Conservation (phyloP, 1,140 invertebrate genomes). For the Pachyrhynchus sulphureomaculatus region DNA sequence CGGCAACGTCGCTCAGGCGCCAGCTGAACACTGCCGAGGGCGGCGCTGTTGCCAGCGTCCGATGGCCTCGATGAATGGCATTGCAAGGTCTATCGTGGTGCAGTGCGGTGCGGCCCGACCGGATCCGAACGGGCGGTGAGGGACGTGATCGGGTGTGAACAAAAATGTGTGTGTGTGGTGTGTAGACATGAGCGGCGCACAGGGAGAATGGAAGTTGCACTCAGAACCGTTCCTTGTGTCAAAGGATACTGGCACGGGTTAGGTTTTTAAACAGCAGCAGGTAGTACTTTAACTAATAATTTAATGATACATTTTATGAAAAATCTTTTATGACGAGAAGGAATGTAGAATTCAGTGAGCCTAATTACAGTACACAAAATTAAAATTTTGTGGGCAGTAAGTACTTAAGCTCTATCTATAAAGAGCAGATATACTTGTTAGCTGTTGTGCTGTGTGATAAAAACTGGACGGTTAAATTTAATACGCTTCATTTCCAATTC, state of each 20-base stretch:
- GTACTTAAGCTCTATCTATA: too few species aligned
- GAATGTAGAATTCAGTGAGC: too few species aligned
- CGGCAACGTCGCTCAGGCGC: slow-evolving; percentile 48
- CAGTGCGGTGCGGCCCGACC: slow-evolving; percentile 45
- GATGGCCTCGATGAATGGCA: slow-evolving; percentile 59
- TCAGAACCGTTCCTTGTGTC: slow-evolving; percentile 46
- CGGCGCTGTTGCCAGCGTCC: slow-evolving; percentile 50
- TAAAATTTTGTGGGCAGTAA: too few species aligned
- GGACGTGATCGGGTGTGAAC: slow-evolving; percentile 2
- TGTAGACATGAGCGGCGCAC: slow-evolving; percentile 22
- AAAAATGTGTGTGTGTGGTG: not conserved
- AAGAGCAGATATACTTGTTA: too few species aligned
- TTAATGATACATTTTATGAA: too few species aligned
- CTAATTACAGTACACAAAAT: too few species aligned
- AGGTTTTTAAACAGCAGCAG: too few species aligned
- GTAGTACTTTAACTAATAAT: too few species aligned
- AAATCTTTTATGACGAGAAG: too few species aligned
- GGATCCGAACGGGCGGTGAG: slow-evolving; percentile 37
- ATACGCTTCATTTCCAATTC: too few species aligned
- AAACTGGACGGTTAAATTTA: too few species aligned
- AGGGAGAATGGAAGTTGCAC: slow-evolving; percentile 46
- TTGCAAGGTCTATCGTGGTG: slow-evolving; percentile 59
- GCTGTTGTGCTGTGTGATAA: too few species aligned
- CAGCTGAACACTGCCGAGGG: slow-evolving; percentile 52
- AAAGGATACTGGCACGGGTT: slow-evolving; percentile 17